Evolutionary conservation across 2,888 invertebrate species (phyloP), one percentile per base, ranked within the genome.

Genomic region (Nephrotoma guestfalica): DNA sequence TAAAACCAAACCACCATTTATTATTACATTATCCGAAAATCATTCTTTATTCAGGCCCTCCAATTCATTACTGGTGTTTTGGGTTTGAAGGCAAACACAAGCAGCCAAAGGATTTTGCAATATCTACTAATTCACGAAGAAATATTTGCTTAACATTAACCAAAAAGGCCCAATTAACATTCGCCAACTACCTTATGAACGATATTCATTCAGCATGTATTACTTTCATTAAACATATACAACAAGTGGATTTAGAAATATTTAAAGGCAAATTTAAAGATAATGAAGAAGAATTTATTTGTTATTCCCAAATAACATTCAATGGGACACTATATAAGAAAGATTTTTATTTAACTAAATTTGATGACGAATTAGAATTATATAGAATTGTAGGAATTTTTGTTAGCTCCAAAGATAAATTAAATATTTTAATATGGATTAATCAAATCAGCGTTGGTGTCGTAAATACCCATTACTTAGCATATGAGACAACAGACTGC

Each of bases 1-100:
- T 87, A 6, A 86, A 86, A 41, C 87, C 87, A 6, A 87, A 87
- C 86, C 83, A 86, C 30, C 87, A 87, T 86, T 41, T 86, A 40
- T 41, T 87, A 43, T 11, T 87, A 41, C 87, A 87, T 15, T 87
- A 87, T 51, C 71, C 86, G 42, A 7, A 57, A 13, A 86, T 87
- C 15, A 86, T 87, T 40, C 30, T 42, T 2, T n/a, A 40, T 6
- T 86, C 86, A 86, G 87, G 87, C 2, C 87, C 87, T 13, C 86
- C 86, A 6, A 86, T 51, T 45, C 42, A 42, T 41, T 83, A 83
- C 40, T 87, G 87, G 87, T 87, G 83, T 15, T 86, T 87, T 18
- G 40, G 87, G n/a, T 86, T 87, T 45, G 87, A 87, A 86, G 86
- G 57, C 45, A 87, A 87, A n/a, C 87, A 87, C 57, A 2, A 83